Evolutionary conservation across 2,113 vertebrate genomes (phyloP).

Genomic region (Ancistrus triradiatus): DNA sequence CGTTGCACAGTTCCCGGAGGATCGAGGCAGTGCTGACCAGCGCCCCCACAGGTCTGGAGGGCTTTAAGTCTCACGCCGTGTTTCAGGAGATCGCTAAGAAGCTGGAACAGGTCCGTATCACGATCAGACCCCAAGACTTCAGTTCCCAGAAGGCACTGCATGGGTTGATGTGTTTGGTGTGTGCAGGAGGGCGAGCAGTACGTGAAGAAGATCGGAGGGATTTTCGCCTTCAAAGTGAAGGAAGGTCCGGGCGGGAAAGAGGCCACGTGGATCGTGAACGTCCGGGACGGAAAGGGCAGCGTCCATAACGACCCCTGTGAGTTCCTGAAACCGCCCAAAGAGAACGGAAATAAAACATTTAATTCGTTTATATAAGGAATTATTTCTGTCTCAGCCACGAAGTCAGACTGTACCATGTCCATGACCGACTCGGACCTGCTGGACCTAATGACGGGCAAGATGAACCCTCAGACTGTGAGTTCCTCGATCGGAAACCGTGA

Average conservation of each 20-base stretch:
- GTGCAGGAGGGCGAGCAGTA: slow-evolving; percentile 86
- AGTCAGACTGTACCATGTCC: slow-evolving; percentile 85
- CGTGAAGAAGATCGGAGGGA: slow-evolving; percentile 92
- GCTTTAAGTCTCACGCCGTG: slow-evolving; percentile 82
- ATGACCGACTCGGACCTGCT: slow-evolving; percentile 83
- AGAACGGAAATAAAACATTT: no score
- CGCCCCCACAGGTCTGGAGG: slow-evolving; percentile 66
- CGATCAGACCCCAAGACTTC: not conserved
- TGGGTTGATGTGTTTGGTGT: not conserved
- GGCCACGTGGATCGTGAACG: slow-evolving; percentile 89
- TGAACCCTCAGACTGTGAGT: slow-evolving; percentile 93
- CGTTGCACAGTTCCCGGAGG: slow-evolving; percentile 42
- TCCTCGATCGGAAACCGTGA: not conserved
- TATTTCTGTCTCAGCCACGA: slow-evolving; percentile 71
- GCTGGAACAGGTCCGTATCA: slow-evolving; percentile 79
- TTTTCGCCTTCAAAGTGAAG: slow-evolving; percentile 94
- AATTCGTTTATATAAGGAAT: no score
- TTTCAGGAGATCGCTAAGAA: slow-evolving; percentile 94
- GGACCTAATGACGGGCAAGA: slow-evolving; percentile 88
- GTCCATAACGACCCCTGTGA: slow-evolving; percentile 82
- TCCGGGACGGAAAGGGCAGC: slow-evolving; percentile 85
- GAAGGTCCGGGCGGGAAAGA: slow-evolving; percentile 86
- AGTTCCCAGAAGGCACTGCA: not conserved
- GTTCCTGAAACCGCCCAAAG: no score
- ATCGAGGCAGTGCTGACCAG: slow-evolving; percentile 70